Base-by-base conservation (phyloP, 1,140 invertebrate genomes). In the Eulimnadia texana region DNA sequence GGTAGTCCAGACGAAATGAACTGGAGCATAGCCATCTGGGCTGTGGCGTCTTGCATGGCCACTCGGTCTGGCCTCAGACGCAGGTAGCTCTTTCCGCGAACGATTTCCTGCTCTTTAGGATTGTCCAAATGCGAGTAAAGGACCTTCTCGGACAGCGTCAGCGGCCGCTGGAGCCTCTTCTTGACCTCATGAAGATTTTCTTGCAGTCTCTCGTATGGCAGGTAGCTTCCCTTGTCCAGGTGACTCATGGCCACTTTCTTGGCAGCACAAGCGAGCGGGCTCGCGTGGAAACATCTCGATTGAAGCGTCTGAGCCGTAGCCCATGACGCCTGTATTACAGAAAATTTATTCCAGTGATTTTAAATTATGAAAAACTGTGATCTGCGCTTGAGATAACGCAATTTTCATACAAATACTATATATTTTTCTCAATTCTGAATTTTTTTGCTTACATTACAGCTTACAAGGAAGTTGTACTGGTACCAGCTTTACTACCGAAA, bases 21-120 rank as follows among this genome's bases (percentile, higher is more conserved):
- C 76, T 99, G 97, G 62, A 99, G 75, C 89, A 99, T 93, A 13
- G 97, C 97, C 97, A 99, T 99, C 79, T 99, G 88, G n/a, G 97
- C 97, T 50, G 97, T 99, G n/a, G 97, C 97, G 82, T 99, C 97
- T 27, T 99, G 97, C 95, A 99, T 99, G 62, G 94, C 97, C 56
- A 99, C 97, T 66, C 96, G 81, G 74, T 99, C 97, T 23, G 96
- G 97, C 52, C 94, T 79, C 23, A 99, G 78, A 60, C 90, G 82
- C 11, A 99, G 78, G 72, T 99, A 99, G 60, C 89, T 94, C 16
- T 82, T 84, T 55, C 95, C 94, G 65, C 94, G 78, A 62, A 81
- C 80, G 64, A 98, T 86, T 29, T 94, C 91, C 77, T 90, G 87
- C 64, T 79, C 57, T 50, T 80, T 70, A 1, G 96, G 93, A 68